Conservation (phyloP, 92 coral and sea anemone genomes). For the Paragorgia papillata region DNA sequence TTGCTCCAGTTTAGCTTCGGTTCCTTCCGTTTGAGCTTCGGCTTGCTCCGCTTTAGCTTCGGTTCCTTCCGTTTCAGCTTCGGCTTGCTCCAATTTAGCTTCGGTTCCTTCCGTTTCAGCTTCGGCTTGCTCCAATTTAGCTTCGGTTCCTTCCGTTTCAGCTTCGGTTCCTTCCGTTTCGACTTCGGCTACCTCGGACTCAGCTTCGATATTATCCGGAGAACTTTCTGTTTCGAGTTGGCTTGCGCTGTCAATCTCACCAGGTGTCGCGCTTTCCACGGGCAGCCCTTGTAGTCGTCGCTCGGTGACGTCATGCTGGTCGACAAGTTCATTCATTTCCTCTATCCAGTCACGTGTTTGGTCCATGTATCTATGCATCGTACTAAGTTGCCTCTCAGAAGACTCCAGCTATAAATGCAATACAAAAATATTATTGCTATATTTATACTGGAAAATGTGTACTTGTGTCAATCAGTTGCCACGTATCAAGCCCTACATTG, state of each 20-base stretch:
- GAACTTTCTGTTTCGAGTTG: background rate
- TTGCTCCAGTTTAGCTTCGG: background rate
- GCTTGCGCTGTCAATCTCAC: background rate
- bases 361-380: constrained; percentile 35
- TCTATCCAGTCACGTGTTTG: constrained; percentile 32
- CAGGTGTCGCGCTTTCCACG: constrained; percentile 1
- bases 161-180: background rate
- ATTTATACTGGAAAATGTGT: no score
- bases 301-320: constrained; percentile 25
- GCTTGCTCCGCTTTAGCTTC: background rate
- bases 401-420: constrained; percentile 24
- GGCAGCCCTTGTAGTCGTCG: constrained; percentile 46
- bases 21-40: no score
- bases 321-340: constrained; percentile 21
- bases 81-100: constrained; percentile 9
- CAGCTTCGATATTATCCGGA: constrained; percentile 11
- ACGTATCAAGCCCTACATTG: no score
- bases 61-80: constrained; percentile 4
- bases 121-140: background rate
- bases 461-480: no score
- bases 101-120: no score
- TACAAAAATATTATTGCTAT: no score
- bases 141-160: background rate
- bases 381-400: constrained; percentile 33
- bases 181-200: background rate